Conservation (phyloP, 1,140 invertebrate species). For the Bombus haemorrhoidalis region DNA sequence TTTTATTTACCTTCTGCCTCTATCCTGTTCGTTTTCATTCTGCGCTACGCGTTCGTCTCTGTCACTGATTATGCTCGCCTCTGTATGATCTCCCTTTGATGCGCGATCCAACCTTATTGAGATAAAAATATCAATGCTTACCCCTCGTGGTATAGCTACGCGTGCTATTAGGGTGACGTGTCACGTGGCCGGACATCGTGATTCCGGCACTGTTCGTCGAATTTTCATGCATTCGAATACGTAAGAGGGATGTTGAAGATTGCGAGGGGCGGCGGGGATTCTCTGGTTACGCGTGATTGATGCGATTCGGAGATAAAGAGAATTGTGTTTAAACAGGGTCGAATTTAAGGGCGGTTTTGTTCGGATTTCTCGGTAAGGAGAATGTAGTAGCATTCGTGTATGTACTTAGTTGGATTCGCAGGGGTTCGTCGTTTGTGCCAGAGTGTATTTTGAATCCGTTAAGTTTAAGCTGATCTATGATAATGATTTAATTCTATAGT, state of each 20-base stretch:
- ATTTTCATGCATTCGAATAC: conserved; percentile 10
- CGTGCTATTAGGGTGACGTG: background rate
- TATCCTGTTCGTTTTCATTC: background rate
- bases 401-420: background rate
- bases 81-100: conserved; percentile 13
- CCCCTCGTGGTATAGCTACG: background rate
- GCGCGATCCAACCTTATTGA: conserved; percentile 3
- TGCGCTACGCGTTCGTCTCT: background rate
- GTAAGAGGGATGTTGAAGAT: no score
- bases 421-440: background rate
- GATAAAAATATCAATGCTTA: conserved; percentile 10
- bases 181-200: conserved; percentile 18
- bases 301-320: background rate
- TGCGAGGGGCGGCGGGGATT: background rate
- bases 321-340: background rate
- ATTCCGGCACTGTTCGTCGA: background rate
- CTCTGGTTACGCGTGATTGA: background rate
- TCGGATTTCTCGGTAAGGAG: background rate
- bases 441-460: no score
- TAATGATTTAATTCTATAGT: no score
- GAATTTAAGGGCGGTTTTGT: background rate
- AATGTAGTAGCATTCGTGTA: background rate
- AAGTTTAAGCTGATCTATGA: no score
- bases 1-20: background rate
- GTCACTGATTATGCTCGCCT: background rate